Evolutionary conservation across 1,140 invertebrate genomes (phyloP), one percentile per base, ranked within the genome.

Genomic region (Lamellibrachia luymesi): DNA sequence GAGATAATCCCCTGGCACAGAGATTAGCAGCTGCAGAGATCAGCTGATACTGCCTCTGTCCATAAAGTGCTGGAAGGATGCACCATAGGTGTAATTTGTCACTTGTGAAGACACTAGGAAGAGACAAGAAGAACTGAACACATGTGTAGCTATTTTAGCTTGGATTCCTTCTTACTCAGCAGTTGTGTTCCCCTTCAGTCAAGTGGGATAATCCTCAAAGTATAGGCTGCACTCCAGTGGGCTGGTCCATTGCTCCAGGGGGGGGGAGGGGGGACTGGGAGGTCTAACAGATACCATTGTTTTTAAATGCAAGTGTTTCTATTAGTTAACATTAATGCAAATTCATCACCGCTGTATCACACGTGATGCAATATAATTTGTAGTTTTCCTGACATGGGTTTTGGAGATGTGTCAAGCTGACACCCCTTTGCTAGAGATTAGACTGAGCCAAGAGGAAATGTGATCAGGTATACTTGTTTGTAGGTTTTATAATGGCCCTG

Each of bases 121-220:
- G 64, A 80, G 13, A 17, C 5, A 80, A 10, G 64, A 80, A 10
- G 64, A 80, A 80, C 17, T 22, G 64, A 22, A 8, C 64, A 80
- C 64, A 80, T 80, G 64, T 80, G 64, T 80, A 80, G 64, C 64
- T 80, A 80, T 80, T 80, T 80, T 6, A 80, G 25, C 64, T 22
- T 22, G 13, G 13, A 80, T 80, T 80, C 6, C 52, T 2, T 80
- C 64, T 22, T 22, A 80, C 64, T 2, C 64, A 17, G 17, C 64
- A 10, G 13, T 22, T 80, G 64, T 80, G 64, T 80, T 80, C 13
- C 64, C 38, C 25, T 8, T 0, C 25, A 80, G 64, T 80, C 64
- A 80, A 80, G 64, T 80, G 64, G 64, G 64, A 80, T 80, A 80
- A 80, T 80, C 64, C 64, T 80, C 64, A 80, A 80, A 80, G 64